Percentiles rank a stretch among this genome's conserved stretches.
These are phyloP conservation scores for Bagarius yarrelli DNA, from an alignment of 2,113 vertebrate species.

Conservation along the genomic window DNA sequence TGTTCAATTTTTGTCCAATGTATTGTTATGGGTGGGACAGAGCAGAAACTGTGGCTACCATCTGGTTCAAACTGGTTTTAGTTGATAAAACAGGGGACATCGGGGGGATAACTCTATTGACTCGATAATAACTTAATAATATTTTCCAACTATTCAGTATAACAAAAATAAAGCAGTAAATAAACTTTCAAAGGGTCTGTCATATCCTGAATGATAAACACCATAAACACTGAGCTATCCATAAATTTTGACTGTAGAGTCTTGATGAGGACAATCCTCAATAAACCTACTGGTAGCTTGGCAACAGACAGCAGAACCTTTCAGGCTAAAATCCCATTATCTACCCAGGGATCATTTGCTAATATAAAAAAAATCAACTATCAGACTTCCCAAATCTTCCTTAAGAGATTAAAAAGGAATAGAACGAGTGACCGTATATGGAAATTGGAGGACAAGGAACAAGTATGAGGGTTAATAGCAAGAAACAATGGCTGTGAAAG, in stretches of 20 bases:
- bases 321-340: background rate
- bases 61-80: too few relatives aligned
- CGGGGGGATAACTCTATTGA: too few relatives aligned
- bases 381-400: background rate
- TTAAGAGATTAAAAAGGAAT: background rate
- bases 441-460: background rate
- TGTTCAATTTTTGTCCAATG: too few relatives aligned
- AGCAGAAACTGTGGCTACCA: too few relatives aligned
- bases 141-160: too few relatives aligned
- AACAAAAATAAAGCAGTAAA: too few relatives aligned
- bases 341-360: background rate
- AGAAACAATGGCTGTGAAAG: constrained; percentile 14
- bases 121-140: too few relatives aligned
- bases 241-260: background rate
- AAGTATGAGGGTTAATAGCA: background rate
- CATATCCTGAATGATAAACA: background rate
- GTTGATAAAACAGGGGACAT: too few relatives aligned
- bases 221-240: background rate
- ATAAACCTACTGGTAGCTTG: background rate
- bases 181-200: too few relatives aligned
- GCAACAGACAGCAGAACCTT: background rate
- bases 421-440: background rate
- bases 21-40: too few relatives aligned
- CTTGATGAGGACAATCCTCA: background rate
- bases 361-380: background rate